A percentile compares a stretch with the other conserved stretches of the same genome.
Evolutionary conservation across 2,888 invertebrate genomes (phyloP).

Genomic region (Tenthredo notha): DNA sequence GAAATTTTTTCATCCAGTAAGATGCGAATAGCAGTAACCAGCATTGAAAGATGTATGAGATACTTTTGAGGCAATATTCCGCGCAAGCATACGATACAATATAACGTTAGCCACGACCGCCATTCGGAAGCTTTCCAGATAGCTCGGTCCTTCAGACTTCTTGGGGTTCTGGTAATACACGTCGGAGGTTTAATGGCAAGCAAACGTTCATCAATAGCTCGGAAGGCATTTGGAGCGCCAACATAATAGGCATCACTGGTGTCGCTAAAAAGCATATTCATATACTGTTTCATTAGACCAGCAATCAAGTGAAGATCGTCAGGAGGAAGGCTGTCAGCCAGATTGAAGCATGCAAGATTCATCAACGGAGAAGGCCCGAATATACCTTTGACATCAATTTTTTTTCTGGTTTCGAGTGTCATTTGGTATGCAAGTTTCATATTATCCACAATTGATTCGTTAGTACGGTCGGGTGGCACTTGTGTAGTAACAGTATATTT

Average conservation of each 20-base stretch:
- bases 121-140: neutral
- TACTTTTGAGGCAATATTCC: slow-evolving; percentile 50
- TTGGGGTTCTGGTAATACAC: slow-evolving; percentile 23
- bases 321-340: slow-evolving; percentile 4
- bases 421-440: neutral
- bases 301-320: neutral
- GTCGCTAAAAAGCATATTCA: neutral
- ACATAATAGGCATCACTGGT: neutral
- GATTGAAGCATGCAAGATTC: neutral
- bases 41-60: slow-evolving; percentile 26
- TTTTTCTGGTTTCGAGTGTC: neutral
- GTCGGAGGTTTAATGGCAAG: slow-evolving; percentile 23
- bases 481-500: neutral
- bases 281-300: neutral
- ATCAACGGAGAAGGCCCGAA: slow-evolving; percentile 5
- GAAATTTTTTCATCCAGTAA: slow-evolving; percentile 17
- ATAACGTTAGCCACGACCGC: slow-evolving; percentile 43
- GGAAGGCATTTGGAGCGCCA: neutral
- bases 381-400: neutral
- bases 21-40: slow-evolving; percentile 36
- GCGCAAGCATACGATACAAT: slow-evolving; percentile 39
- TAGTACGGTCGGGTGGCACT: neutral
- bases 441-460: neutral
- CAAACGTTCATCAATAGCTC: slow-evolving; percentile 15
- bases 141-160: slow-evolving; percentile 36